phyloP scores from a whole-genome alignment of 2,888 invertebrate species.

The Oscheius sp. region DNA sequence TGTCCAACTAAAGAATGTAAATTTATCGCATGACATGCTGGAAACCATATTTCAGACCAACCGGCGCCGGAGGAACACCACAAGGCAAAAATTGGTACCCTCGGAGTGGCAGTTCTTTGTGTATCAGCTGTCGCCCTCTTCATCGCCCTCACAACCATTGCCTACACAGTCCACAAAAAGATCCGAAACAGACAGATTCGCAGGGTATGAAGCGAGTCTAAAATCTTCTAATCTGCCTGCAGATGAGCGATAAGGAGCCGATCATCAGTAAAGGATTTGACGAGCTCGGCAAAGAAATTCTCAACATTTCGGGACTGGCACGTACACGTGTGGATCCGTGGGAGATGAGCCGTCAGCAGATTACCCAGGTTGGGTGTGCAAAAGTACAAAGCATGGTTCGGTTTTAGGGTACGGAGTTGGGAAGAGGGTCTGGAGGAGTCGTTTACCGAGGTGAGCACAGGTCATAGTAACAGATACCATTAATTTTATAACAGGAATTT shows the following conservation, averaged over 20 bases:
- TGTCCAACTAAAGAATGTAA: not conserved
- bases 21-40: not conserved
- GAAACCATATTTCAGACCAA: not conserved
- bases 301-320: conserved; percentile 20
- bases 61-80: not conserved
- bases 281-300: conserved; percentile 19
- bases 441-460: conserved; percentile 30
- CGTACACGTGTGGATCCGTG: conserved; percentile 28
- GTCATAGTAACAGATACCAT: not conserved
- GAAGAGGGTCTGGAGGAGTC: conserved; percentile 30
- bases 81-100: not conserved
- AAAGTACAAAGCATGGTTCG: not conserved
- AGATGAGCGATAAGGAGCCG: conserved; percentile 6
- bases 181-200: not conserved
- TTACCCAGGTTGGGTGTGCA: conserved; percentile 5
- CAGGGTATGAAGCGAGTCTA: not conserved
- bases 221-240: not conserved
- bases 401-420: conserved; percentile 28
- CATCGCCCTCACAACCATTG: not conserved
- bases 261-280: conserved; percentile 14
- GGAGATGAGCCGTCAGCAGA: conserved; percentile 37
- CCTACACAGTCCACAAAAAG: conserved; percentile 1
- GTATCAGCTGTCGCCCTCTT: not conserved
- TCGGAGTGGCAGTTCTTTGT: not conserved
- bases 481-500: too few species aligned